These are phyloP conservation scores for Lagorchestes hirsutus DNA, from an alignment of 2,797 vertebrate genomes.

Conservation along the genomic window DNA sequence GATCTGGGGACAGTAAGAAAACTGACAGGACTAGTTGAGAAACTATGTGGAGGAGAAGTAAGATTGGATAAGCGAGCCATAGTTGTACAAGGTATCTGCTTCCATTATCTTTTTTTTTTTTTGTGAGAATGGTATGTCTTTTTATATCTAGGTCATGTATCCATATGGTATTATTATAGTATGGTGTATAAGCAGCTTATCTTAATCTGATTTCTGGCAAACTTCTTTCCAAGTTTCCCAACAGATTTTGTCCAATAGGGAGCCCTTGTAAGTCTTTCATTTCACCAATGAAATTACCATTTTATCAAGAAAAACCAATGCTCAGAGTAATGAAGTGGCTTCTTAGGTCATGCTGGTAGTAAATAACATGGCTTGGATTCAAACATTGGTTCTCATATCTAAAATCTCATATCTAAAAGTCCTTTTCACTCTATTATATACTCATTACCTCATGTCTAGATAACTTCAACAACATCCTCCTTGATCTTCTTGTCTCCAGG, in stretches of 20 bases:
- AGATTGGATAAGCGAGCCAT: neutral
- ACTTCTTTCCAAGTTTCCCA: neutral
- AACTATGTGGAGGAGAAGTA: neutral
- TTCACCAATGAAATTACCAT: neutral
- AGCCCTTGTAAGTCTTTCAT: neutral
- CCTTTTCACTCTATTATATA: neutral
- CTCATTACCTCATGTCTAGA: neutral
- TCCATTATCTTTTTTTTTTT: neutral
- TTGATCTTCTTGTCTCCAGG: neutral
- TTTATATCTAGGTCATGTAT: neutral
- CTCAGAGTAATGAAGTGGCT: too few relatives aligned
- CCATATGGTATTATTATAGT: too few relatives aligned
- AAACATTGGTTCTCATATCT: neutral
- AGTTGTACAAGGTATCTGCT: too few relatives aligned
- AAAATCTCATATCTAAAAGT: too few relatives aligned
- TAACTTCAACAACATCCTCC: neutral
- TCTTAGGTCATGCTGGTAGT: neutral
- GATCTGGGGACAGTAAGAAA: neutral
- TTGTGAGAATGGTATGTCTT: neutral
- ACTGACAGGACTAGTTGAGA: neutral
- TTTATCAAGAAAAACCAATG: too few relatives aligned
- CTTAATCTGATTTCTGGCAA: neutral
- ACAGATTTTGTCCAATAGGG: neutral
- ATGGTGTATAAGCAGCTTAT: neutral
- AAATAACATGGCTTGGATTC: neutral